phyloP scores from a whole-genome alignment of 2,113 vertebrate genomes.

The Mesoclemmys tuberculata region DNA sequence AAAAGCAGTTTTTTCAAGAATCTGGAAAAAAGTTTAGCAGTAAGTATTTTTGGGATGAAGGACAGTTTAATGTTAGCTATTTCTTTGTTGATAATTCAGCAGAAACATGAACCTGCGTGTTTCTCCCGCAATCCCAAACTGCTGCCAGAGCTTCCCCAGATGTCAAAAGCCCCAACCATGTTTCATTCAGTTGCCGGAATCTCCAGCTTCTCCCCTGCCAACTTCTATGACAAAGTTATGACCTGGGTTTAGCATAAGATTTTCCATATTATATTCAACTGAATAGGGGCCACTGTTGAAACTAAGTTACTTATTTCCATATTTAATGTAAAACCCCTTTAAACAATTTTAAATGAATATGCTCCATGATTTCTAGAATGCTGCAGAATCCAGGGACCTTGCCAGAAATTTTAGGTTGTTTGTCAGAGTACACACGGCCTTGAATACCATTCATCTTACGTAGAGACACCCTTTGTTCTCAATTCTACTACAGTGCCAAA shows the following conservation, averaged over 20 bases:
- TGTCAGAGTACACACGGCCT: background rate
- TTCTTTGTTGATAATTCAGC: background rate
- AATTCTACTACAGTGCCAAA: background rate
- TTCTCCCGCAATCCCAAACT: background rate
- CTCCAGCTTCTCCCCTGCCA: background rate
- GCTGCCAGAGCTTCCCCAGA: background rate
- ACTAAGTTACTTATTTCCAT: background rate
- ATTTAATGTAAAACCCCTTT: background rate
- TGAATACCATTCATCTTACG: fast-evolving
- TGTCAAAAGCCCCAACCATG: background rate
- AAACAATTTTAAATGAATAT: background rate
- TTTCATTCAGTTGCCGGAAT: background rate
- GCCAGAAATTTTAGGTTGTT: background rate
- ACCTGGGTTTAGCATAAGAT: fast-evolving
- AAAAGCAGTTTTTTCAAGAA: slow-evolving; percentile 93
- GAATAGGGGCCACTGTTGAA: background rate
- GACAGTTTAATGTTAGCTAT: background rate
- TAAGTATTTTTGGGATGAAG: background rate
- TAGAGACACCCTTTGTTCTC: background rate
- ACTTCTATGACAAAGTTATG: background rate
- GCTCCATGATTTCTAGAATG: background rate
- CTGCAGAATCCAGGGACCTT: background rate
- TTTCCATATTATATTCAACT: background rate
- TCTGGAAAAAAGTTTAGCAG: slow-evolving; percentile 76
- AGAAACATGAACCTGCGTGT: background rate